Conservation (phyloP, 2,797 vertebrate genomes). For the Glossophaga mutica region DNA sequence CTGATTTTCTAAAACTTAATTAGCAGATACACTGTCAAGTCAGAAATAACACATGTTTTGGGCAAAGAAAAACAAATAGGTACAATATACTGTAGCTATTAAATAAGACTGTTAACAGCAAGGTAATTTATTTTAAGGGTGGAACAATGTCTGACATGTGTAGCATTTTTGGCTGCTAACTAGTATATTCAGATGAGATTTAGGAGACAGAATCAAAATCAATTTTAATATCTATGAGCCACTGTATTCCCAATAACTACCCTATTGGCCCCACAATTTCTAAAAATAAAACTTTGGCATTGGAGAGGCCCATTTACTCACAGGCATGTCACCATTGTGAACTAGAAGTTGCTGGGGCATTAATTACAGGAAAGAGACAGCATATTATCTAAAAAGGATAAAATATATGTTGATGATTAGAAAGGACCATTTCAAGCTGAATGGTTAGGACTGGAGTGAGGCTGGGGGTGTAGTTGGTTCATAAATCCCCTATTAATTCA, state of each 20-base stretch:
- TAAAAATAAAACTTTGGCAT: background rate
- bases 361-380: background rate
- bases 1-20: constrained; percentile 64
- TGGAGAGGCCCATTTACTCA: background rate
- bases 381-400: background rate
- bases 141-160: background rate
- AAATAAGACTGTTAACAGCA: constrained; percentile 42
- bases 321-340: background rate
- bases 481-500: background rate
- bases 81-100: background rate
- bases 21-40: constrained; percentile 41
- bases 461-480: background rate
- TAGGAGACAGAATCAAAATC: constrained; percentile 25
- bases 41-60: constrained; percentile 42
- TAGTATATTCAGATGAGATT: background rate
- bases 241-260: background rate
- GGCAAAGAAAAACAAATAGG: constrained; percentile 45
- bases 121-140: constrained; percentile 52
- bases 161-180: constrained; percentile 27
- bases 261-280: background rate
- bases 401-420: background rate
- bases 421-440: background rate
- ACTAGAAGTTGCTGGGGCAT: background rate
- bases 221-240: constrained; percentile 23
- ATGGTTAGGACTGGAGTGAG: background rate